Base-by-base conservation (phyloP, 2,888 invertebrate genomes). In the Clivina fossor region DNA sequence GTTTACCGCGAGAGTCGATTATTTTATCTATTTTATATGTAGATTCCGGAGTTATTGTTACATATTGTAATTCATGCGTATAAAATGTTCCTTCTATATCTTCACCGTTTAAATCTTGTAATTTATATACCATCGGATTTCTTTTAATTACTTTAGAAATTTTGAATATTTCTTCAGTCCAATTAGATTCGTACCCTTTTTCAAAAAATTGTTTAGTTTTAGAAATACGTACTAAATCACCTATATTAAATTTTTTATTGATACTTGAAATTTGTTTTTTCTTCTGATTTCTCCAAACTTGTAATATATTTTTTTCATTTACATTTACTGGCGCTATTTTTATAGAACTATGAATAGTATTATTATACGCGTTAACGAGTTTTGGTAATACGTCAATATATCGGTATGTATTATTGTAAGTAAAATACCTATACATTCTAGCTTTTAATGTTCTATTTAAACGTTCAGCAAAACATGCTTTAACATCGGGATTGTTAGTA, bases 91-190 rank as follows among this genome's bases (percentile, higher is more conserved):
- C 66, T 11, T 64, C 60, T 2, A 67, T 60, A 2, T 19, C 22
- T 43, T 64, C 62, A 8, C 56, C 58, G 7, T 59, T 53, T 22
- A 61, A 55, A 58, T 66, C 66, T 11, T 44, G 4, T 9, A 66
- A 24, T 20, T 56, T 56, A 55, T 69, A 69, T 1, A 65, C 64
- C 2, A 58, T 56, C 2, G 62, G 64, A n/a, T 44, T 28, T 44
- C 63, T 50, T 0, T 44, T 37, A 1, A 62, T 30, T 22, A 62
- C 58, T 4, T 60, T 50, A 3, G 13, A 16, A 19, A 67, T 62
- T 24, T 58, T 58, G 51, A 66, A 65, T 8, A 66, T 57, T 58
- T 67, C 65, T 33, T 61, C 62, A 16, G 49, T 62, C 62, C 60
- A 65, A 24, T 64, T 62, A 2, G 33, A 44, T 20, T 50, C 54